These are phyloP conservation scores for Microctenopoma steveboyesi DNA, from an alignment of 2,797 vertebrate species.

Conservation along the genomic window DNA sequence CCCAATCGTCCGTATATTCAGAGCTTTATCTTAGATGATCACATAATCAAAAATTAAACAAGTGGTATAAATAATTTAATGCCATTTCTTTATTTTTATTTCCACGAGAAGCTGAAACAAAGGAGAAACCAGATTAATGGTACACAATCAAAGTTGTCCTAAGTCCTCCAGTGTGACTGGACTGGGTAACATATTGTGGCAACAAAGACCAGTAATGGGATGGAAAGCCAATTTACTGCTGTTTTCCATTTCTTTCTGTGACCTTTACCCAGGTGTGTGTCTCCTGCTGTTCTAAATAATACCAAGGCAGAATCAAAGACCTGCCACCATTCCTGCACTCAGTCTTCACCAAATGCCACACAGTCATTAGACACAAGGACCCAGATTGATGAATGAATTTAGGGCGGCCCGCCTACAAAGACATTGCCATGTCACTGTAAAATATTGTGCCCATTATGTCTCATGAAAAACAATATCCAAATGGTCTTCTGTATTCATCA, in stretches of 20 bases:
- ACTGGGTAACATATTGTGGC: constrained; percentile 53
- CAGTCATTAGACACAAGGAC: constrained; percentile 69
- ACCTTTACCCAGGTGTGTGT: constrained; percentile 84
- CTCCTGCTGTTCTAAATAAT: constrained; percentile 79
- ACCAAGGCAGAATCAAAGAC: constrained; percentile 70
- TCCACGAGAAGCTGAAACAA: constrained; percentile 23
- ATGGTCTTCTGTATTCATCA: constrained; percentile 63
- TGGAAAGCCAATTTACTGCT: constrained; percentile 78
- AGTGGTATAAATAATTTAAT: constrained; percentile 13
- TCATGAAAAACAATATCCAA: constrained; percentile 63
- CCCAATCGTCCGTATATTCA: constrained; percentile 13
- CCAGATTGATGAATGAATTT: constrained; percentile 80
- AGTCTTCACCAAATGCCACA: constrained; percentile 73
- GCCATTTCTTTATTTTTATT: background rate
- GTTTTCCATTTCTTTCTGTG: constrained; percentile 82
- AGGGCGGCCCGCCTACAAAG: constrained; percentile 67
- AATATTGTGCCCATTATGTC: constrained; percentile 78
- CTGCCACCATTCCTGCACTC: constrained; percentile 71
- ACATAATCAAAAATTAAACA: constrained; percentile 37
- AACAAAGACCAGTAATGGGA: constrained; percentile 74
- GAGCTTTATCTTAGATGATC: constrained; percentile 10
- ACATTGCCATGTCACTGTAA: constrained; percentile 68
- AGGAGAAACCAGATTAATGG: constrained; percentile 52
- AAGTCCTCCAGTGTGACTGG: constrained; percentile 55
- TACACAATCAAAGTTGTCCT: constrained; percentile 43